Percentiles rank a stretch among this genome's conserved stretches.
These are phyloP conservation scores for Trachemys scripta DNA, from an alignment of 2,113 vertebrate genomes.

Conservation along the genomic window DNA sequence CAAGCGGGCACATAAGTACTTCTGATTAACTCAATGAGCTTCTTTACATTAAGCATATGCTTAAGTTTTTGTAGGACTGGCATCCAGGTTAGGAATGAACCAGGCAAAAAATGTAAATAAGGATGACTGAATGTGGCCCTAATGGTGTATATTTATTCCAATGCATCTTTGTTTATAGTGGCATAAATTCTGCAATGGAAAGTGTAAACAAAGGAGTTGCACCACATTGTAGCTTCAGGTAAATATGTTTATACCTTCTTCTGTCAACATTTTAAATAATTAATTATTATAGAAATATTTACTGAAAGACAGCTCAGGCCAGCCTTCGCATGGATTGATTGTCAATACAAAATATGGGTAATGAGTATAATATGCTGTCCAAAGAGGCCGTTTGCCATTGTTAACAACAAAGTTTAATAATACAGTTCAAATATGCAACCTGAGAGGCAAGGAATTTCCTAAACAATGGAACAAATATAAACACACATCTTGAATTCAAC, in stretches of 20 bases:
- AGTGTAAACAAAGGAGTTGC: not conserved
- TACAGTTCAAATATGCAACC: not conserved
- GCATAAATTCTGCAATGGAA: not conserved
- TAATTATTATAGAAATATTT: not conserved
- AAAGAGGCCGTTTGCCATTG: not conserved
- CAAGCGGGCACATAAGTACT: not conserved
- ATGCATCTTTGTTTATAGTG: not conserved
- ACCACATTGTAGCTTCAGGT: not conserved
- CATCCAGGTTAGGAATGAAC: not conserved
- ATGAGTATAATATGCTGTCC: not conserved
- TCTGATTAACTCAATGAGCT: not conserved
- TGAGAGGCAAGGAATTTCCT: not conserved
- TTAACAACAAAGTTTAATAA: not conserved
- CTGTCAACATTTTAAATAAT: not conserved
- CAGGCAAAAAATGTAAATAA: not conserved
- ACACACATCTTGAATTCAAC: not conserved
- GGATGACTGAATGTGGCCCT: not conserved
- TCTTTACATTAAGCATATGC: not conserved
- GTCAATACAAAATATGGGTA: not conserved
- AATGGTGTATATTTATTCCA: not conserved
- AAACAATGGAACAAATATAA: not conserved
- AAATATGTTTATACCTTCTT: not conserved
- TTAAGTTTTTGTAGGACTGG: not conserved
- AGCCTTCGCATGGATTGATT: not conserved
- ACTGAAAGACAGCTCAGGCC: not conserved